A percentile compares a stretch with the other conserved stretches of the same genome.
Evolutionary conservation across 2,888 invertebrate species (phyloP).

Genomic region (Pristionchus mayeri): DNA sequence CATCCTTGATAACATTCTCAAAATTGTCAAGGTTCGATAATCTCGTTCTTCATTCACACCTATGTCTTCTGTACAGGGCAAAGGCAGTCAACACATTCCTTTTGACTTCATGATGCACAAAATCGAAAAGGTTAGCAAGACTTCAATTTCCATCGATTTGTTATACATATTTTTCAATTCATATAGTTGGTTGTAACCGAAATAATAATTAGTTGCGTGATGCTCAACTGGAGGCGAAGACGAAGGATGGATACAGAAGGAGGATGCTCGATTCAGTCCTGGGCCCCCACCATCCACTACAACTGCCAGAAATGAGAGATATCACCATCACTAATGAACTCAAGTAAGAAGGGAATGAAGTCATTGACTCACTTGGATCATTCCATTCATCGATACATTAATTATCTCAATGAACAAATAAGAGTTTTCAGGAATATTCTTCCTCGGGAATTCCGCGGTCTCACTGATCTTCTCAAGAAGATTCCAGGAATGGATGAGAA

Average conservation of each 20-base stretch:
- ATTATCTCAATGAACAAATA: not conserved
- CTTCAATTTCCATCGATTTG: not conserved
- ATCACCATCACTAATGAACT: not conserved
- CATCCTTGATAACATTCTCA: not conserved
- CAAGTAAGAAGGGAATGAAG: not conserved
- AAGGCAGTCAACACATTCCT: not conserved
- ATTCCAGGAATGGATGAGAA: constrained; percentile 57
- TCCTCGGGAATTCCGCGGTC: constrained; percentile 32
- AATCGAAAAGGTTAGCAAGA: not conserved
- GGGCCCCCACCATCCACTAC: constrained; percentile 60
- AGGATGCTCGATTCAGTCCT: constrained; percentile 65
- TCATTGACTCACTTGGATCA: too few species aligned
- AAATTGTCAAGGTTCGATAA: not conserved
- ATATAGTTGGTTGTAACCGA: too few species aligned
- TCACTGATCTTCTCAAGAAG: constrained; percentile 61
- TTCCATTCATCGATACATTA: too few species aligned
- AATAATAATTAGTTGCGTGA: not conserved
- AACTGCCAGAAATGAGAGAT: not conserved
- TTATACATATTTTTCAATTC: too few species aligned
- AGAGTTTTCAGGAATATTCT: not conserved
- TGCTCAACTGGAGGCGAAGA: not conserved
- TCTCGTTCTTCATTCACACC: not conserved
- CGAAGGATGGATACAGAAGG: not conserved
- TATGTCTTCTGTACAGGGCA: not conserved
- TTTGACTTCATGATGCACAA: constrained; percentile 7